phyloP scores from a whole-genome alignment of 64 coral and sea anemone species.

The Montipora sp. region DNA sequence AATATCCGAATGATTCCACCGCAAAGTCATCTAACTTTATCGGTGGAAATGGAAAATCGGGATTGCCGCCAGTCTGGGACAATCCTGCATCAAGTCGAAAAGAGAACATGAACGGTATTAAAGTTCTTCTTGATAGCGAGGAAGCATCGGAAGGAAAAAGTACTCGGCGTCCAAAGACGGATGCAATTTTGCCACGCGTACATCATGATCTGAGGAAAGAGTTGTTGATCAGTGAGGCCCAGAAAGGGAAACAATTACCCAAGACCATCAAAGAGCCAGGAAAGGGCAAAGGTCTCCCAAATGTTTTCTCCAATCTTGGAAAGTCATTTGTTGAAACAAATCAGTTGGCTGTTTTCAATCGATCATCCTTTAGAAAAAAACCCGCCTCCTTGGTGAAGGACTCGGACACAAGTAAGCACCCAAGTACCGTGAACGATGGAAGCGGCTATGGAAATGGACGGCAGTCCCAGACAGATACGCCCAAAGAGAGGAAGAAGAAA shows the following conservation, averaged over 20 bases:
- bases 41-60: not conserved
- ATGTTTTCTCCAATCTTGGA: conserved; percentile 14
- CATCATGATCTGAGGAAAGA: not conserved
- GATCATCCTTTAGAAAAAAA: not conserved
- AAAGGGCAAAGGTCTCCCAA: not conserved
- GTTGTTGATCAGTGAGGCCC: not conserved
- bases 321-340: conserved; percentile 17
- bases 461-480: not conserved
- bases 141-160: not conserved
- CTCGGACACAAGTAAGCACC: not conserved
- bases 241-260: not conserved
- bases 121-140: not conserved
- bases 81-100: not conserved
- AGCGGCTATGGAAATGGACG: not conserved
- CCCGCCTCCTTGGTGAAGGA: no score
- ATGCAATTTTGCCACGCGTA: not conserved
- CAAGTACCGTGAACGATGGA: not conserved
- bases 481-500: not conserved
- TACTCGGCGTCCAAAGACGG: not conserved
- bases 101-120: not conserved
- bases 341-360: not conserved
- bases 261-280: not conserved
- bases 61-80: not conserved
- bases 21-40: not conserved
- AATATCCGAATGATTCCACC: not conserved